Conservation (phyloP, 2,797 vertebrate genomes). For the Sebastes cheni region DNA sequence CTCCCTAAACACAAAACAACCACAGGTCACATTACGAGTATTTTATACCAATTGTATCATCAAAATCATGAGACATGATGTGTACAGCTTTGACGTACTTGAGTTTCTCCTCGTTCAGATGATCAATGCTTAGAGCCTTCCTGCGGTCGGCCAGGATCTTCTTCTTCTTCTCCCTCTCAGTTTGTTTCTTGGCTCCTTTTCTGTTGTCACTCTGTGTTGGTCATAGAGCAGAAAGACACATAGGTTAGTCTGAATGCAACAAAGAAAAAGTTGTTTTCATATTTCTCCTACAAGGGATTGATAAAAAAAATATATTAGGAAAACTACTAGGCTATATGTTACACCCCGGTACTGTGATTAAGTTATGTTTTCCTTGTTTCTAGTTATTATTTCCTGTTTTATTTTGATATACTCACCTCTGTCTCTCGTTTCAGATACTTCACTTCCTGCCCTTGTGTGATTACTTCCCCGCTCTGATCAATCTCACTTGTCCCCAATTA, state of each 20-base stretch:
- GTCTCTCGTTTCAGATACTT: no score
- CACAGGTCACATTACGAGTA: neutral
- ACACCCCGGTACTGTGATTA: neutral
- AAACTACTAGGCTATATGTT: neutral
- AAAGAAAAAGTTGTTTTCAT: neutral
- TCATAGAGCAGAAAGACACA: neutral
- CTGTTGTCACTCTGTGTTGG: constrained; percentile 69
- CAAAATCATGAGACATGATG: neutral
- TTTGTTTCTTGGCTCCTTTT: constrained; percentile 94
- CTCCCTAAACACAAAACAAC: constrained; percentile 70
- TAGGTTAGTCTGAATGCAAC: neutral
- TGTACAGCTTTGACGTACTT: constrained; percentile 64
- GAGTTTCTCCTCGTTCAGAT: constrained; percentile 84
- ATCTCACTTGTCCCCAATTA: neutral
- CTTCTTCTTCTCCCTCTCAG: constrained; percentile 98
- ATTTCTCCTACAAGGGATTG: neutral
- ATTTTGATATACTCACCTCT: no score
- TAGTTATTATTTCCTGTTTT: no score
- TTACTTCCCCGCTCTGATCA: neutral
- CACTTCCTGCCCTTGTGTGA: no score
- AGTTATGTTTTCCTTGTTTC: no score
- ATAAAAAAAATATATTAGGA: neutral
- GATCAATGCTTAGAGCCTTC: constrained; percentile 88
- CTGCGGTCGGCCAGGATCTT: constrained; percentile 94
- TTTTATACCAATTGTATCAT: neutral